Evolutionary conservation across 2,888 invertebrate genomes (phyloP), one percentile per base, ranked within the genome.

Genomic region (Schrankia costaestrigalis): DNA sequence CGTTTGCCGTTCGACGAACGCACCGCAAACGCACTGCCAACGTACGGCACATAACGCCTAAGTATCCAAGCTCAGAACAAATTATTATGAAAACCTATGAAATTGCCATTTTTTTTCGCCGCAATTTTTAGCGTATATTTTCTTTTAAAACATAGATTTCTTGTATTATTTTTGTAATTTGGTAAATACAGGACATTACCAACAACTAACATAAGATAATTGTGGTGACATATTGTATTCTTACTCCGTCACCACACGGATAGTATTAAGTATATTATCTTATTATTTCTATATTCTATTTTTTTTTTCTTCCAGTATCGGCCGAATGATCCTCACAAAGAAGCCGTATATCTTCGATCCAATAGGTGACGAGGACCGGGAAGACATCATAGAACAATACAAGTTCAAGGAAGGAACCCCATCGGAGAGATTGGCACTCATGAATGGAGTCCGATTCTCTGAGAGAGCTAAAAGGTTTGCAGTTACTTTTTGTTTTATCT

Each of bases 291-390:
- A 8, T 11, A 17, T 18, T 7, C 8, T 3, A 15, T 1, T 25
- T 25, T 9, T 13, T 24, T 3, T 37, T 11, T 22, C 34, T 66
- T 64, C 27, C 73, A 94, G 95, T 56, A 91, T 95, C 56, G 95
- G 95, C 0, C 90, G 92, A 13, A 90, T 91, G 84, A 89, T 95
- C 31, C 79, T 94, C 5, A 95, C 95, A 0, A 95, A 95, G 80
- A 90, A 91, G 53, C 92, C 93, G 0, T 93, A 90, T 67, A 83
- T 92, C 8, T 93, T 91, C 59, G 94, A 94, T 63, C 91, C 92
- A 0, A 89, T 90, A 19, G 93, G 93, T 0, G 93, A 94, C 46
- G 89, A 89, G 28, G 94, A 95, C 57, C 83, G 91, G 1, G 90
- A 93, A 59, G 93, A 94, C 54, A 91, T 95, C 51, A 93, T 92